phyloP scores from a whole-genome alignment of 2,797 vertebrate species.

The Potorous gilbertii region DNA sequence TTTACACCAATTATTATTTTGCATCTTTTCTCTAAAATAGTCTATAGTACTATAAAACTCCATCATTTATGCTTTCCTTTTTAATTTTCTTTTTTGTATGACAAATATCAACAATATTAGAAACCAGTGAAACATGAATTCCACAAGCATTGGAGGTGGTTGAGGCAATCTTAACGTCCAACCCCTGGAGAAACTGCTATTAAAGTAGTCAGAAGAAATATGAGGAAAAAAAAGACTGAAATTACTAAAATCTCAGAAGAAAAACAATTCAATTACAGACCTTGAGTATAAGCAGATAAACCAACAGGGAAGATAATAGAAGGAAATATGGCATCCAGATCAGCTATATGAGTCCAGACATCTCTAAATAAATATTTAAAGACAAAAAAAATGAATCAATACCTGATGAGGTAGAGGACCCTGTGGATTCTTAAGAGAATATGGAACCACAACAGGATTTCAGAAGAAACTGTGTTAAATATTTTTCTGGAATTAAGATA shows the following conservation, averaged over 20 bases:
- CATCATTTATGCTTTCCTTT: too few relatives aligned
- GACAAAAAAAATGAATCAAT: background rate
- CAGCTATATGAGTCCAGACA: background rate
- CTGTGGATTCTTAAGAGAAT: background rate
- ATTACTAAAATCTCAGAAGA: background rate
- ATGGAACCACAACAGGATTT: background rate
- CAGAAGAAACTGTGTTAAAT: background rate
- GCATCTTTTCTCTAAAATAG: background rate
- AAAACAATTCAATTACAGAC: background rate
- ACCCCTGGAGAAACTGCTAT: background rate
- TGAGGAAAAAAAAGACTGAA: background rate
- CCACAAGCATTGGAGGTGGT: background rate
- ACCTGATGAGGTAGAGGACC: background rate
- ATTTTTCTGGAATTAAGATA: background rate
- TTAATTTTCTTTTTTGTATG: background rate
- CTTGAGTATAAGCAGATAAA: background rate
- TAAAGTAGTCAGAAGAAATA: background rate
- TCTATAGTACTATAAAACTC: background rate
- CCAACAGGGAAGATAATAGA: background rate
- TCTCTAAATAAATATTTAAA: background rate
- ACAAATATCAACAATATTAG: background rate
- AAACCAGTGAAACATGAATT: background rate
- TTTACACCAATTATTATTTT: background rate
- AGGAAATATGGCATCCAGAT: background rate
- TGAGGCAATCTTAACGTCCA: background rate